phyloP scores from a whole-genome alignment of 2,797 vertebrate species.

The Poeciliopsis presidionis region DNA sequence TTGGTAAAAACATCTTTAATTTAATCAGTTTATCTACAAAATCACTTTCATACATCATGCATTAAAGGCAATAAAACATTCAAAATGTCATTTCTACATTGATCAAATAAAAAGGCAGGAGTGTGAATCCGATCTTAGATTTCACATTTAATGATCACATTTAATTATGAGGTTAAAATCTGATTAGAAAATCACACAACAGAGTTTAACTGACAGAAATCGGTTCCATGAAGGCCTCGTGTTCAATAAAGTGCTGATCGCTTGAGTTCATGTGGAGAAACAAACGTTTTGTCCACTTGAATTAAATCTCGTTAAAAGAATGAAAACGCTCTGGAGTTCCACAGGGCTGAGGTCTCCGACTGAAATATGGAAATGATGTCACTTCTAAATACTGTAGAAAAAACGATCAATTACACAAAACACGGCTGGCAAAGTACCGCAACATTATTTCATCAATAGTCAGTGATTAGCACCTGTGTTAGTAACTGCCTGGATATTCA shows the following conservation, averaged over 20 bases:
- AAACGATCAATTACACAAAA: not conserved
- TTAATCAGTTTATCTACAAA: constrained; percentile 35
- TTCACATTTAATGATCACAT: not conserved
- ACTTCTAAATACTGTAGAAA: not conserved
- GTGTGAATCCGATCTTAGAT: not conserved
- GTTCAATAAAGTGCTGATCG: not conserved
- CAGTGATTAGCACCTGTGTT: not conserved
- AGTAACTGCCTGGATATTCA: not conserved
- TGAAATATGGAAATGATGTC: too few relatives aligned
- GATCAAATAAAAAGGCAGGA: constrained; percentile 6
- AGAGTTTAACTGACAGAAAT: not conserved
- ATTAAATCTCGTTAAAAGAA: not conserved
- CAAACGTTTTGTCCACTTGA: not conserved
- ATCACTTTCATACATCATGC: constrained; percentile 20
- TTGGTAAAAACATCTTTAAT: constrained; percentile 40
- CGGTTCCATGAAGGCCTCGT: not conserved
- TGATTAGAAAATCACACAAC: not conserved
- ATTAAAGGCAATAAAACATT: constrained; percentile 11
- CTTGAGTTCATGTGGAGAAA: not conserved
- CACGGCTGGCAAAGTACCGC: not conserved
- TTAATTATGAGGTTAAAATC: not conserved
- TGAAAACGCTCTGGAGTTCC: not conserved
- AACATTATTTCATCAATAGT: not conserved
- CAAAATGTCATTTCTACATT: not conserved
- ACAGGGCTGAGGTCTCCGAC: not conserved